Evolutionary conservation across 1,140 invertebrate species (phyloP).

Genomic region (Leptopilina clavipes): DNA sequence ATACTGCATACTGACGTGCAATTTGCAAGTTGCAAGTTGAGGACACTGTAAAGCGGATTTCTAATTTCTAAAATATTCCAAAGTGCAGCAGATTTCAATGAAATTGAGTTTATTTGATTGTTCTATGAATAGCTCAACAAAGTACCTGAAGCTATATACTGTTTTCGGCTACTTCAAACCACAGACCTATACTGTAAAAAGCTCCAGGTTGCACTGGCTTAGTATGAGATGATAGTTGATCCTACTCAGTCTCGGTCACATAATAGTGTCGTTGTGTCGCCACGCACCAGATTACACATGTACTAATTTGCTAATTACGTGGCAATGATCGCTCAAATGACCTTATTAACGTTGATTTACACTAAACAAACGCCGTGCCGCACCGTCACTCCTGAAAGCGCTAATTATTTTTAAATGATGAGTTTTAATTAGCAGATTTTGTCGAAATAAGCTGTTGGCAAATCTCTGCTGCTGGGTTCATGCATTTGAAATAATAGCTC

Average conservation of each 20-base stretch:
- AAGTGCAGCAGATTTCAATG: too few species aligned
- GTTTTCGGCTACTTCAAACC: constrained; percentile 39
- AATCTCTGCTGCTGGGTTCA: too few species aligned
- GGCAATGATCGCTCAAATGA: constrained; percentile 61
- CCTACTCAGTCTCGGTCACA: constrained; percentile 38
- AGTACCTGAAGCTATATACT: constrained; percentile 42
- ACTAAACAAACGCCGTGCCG: constrained; percentile 58
- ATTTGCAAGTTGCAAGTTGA: too few species aligned
- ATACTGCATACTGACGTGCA: too few species aligned
- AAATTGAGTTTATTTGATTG: too few species aligned
- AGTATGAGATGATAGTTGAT: neutral
- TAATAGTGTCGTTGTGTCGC: constrained; percentile 62
- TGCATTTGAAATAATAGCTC: too few species aligned
- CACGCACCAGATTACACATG: constrained; percentile 65
- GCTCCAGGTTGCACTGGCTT: constrained; percentile 9
- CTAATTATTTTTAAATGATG: neutral
- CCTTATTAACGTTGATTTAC: constrained; percentile 64
- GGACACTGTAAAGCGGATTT: too few species aligned
- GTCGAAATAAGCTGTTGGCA: too few species aligned
- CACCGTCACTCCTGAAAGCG: neutral
- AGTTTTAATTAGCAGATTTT: neutral
- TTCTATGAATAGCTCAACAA: too few species aligned
- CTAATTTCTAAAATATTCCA: too few species aligned
- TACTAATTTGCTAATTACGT: constrained; percentile 72
- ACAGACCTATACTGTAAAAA: constrained; percentile 43